Percentiles rank a stretch among this genome's conserved stretches.
phyloP scores from a whole-genome alignment of 2,888 invertebrate species.

The Rosalia funebris region DNA sequence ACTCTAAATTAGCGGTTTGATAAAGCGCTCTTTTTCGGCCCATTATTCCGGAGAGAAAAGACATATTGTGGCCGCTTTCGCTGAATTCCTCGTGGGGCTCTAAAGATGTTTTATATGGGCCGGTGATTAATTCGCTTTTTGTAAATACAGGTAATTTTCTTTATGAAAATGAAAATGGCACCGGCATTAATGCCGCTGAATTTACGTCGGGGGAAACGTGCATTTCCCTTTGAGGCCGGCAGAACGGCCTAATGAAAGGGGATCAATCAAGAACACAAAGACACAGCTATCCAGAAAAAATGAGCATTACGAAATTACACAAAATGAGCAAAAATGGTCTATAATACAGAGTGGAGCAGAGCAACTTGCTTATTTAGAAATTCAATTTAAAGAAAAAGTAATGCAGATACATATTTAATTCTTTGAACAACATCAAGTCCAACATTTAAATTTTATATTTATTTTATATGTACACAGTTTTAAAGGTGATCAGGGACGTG shows the following conservation, averaged over 20 bases:
- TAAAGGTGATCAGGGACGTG: too few relatives aligned
- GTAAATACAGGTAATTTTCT: conserved; percentile 20
- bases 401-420: too few relatives aligned
- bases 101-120: conserved; percentile 18
- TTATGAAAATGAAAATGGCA: conserved; percentile 4
- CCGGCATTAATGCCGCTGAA: neutral
- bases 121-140: conserved; percentile 23
- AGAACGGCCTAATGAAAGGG: neutral
- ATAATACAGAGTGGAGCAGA: too few relatives aligned
- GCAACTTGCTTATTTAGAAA: too few relatives aligned
- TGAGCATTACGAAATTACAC: too few relatives aligned
- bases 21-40: conserved; percentile 40
- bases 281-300: neutral
- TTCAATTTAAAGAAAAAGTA: too few relatives aligned
- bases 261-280: neutral
- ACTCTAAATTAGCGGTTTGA: conserved; percentile 44
- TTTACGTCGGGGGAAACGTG: neutral
- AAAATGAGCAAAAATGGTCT: too few relatives aligned
- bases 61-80: conserved; percentile 31
- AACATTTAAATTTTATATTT: too few relatives aligned
- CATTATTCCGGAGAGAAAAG: conserved; percentile 38
- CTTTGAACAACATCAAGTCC: too few relatives aligned
- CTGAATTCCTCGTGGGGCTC: conserved; percentile 11
- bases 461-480: too few relatives aligned
- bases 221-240: neutral